Percentiles rank a stretch among this genome's conserved stretches.
Conservation (phyloP, 2,888 invertebrate genomes). For the Macrophya annulata region DNA sequence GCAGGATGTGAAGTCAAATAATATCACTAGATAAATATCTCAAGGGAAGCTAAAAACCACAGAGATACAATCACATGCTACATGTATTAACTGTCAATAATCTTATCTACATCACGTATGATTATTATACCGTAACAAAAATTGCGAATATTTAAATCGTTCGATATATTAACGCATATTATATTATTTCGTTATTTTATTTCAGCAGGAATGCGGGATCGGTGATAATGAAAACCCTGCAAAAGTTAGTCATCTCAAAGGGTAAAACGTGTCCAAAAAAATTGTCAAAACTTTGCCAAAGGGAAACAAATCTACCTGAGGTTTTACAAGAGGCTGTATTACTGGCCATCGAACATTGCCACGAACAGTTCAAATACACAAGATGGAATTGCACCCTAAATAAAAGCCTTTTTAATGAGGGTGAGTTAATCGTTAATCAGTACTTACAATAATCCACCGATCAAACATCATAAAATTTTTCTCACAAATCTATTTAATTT, state of each 20-base stretch:
- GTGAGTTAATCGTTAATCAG: conserved; percentile 58
- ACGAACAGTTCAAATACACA: conserved; percentile 85
- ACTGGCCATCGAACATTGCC: conserved; percentile 84
- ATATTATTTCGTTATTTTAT: neutral
- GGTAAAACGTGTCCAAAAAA: conserved; percentile 40
- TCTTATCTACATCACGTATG: neutral
- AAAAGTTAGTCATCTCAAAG: conserved; percentile 4
- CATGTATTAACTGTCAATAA: conserved; percentile 4
- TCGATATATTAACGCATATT: neutral
- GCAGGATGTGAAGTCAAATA: conserved; percentile 65
- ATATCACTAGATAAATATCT: conserved; percentile 62
- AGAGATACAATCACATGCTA: conserved; percentile 14
- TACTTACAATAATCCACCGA: neutral
- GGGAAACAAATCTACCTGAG: conserved; percentile 82
- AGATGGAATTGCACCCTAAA: conserved; percentile 87
- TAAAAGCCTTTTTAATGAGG: conserved; percentile 81
- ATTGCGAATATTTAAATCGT: neutral
- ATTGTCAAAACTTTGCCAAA: conserved; percentile 82
- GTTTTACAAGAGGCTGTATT: conserved; percentile 82
- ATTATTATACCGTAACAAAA: neutral
- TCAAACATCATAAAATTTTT: neutral
- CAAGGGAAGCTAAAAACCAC: conserved; percentile 39
- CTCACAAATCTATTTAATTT: neutral
- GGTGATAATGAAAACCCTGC: conserved; percentile 28
- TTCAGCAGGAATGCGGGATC: conserved; percentile 16